Conservation (phyloP, 2,113 vertebrate species). For the Oenanthe oenanthe region DNA sequence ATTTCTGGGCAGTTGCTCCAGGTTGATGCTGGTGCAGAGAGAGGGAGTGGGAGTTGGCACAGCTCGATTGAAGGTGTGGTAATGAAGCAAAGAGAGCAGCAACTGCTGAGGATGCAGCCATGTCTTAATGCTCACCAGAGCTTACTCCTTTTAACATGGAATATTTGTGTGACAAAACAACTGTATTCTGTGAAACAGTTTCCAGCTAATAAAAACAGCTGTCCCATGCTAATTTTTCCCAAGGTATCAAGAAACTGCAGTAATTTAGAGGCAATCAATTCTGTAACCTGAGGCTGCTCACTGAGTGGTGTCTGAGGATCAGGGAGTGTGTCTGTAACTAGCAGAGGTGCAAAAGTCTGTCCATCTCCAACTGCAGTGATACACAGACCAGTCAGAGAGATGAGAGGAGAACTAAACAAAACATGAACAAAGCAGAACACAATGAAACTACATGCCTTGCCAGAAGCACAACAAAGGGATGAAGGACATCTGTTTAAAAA, state of each 20-base stretch:
- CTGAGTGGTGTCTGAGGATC: neutral
- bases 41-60: neutral
- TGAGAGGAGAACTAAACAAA: conserved; percentile 26
- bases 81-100: neutral
- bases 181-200: neutral
- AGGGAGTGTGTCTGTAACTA: neutral
- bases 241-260: neutral
- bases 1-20: neutral
- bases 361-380: neutral
- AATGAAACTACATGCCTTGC: neutral
- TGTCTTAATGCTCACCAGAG: neutral
- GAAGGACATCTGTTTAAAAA: conserved; percentile 10
- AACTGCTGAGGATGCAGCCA: neutral
- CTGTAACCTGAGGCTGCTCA: neutral
- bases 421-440: conserved; percentile 1
- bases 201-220: neutral
- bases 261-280: neutral
- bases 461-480: neutral
- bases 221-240: neutral
- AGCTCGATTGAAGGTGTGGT: neutral
- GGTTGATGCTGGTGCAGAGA: neutral
- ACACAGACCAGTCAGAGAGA: neutral
- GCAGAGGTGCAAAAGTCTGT: neutral
- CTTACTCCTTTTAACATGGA: neutral
- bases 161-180: neutral